Percentiles rank a stretch among this genome's conserved stretches.
These are phyloP conservation scores for Phoenicopterus ruber DNA, from an alignment of 2,113 vertebrate species.

Conservation along the genomic window DNA sequence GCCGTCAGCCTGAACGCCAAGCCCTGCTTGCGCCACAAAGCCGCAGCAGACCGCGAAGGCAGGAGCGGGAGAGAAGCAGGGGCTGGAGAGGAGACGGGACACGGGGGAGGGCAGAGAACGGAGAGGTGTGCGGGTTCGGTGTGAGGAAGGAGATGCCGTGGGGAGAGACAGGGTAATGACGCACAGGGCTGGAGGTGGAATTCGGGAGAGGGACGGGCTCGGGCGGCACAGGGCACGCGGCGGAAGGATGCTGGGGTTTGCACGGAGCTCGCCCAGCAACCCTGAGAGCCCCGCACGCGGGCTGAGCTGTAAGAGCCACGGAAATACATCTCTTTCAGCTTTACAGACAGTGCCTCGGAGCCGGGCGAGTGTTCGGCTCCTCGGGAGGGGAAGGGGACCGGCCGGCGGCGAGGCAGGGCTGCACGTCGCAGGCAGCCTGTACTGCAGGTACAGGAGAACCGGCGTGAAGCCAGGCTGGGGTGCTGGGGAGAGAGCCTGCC, in stretches of 20 bases:
- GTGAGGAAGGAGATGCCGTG: background rate
- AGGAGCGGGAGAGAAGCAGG: background rate
- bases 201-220: background rate
- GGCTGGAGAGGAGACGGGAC: background rate
- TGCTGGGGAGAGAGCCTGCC: background rate
- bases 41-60: accelerated
- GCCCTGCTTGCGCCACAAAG: background rate
- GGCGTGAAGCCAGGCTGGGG: background rate
- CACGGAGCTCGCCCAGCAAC: background rate
- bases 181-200: accelerated
- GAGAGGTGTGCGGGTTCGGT: accelerated
- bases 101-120: accelerated
- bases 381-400: background rate
- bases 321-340: background rate
- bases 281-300: accelerated
- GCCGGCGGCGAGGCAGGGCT: background rate
- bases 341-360: background rate
- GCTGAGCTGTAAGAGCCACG: background rate
- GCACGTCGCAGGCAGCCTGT: too few relatives aligned
- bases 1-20: background rate
- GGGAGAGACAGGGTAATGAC: background rate
- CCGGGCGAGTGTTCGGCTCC: accelerated
- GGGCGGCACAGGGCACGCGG: accelerated
- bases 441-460: background rate
- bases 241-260: background rate